Base-by-base conservation (phyloP, 2,113 vertebrate genomes). In the Solenodon paradoxus region DNA sequence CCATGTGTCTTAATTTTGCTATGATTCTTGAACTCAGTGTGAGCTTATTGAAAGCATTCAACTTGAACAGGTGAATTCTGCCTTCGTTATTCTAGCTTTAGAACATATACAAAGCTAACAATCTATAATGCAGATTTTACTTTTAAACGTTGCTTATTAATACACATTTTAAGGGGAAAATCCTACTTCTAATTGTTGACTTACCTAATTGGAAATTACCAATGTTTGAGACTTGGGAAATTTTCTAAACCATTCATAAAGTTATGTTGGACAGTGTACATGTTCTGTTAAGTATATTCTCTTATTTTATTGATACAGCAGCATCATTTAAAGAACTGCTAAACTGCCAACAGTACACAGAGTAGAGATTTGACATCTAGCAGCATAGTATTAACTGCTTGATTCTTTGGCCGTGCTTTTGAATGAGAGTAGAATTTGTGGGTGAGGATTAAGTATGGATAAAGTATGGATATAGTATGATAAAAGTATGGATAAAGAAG, bases 301-400 rank as follows among this genome's bases (percentile, higher is more conserved):
- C 89, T 96, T 38, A 80, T 85, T 92, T 95, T 90, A 88, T 61
- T 96, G 95, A 69, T 83, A 90, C 32, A 95, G 88, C 80, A 95
- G 61, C 85, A 57, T 93, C 82, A 83, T 69, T 74, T n/a, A 82
- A 96, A 53, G 40, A 42, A 92, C 59, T 90, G 42, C 53, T 95
- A 74, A 88, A 83, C n/a, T 95, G 79, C 69, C 61, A 15, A 16
- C 19, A 35, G 22, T 40, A 45, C 13, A 45, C 17, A 49, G 55
- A 79, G 26, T 89, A 77, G 63, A 94, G 49, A 32, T 10, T n/a
- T 79, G 32, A 92, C 11, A 72, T 92, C 13, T 68, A 77, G 20
- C 72, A 96, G 40, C 35, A 93, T 24, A 13, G 17, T 32, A 24
- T 88, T 88, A 81, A 77, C 26, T 71, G 2, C 79, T 87, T 94